Conservation (phyloP, 2,797 vertebrate genomes). For the Schizopygopsis malacanthus region DNA sequence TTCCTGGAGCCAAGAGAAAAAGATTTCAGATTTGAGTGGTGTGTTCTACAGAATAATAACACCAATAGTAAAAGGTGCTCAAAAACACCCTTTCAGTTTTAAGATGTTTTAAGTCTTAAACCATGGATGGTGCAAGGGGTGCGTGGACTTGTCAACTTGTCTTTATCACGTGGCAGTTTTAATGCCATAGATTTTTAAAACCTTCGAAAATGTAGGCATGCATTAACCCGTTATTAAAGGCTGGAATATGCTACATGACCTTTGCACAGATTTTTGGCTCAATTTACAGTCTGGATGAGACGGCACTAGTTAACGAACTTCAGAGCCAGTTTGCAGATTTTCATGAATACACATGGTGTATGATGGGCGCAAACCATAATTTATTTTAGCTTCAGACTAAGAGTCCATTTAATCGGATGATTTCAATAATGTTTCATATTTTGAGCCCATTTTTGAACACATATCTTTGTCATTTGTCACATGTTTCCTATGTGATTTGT, state of each 20-base stretch:
- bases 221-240: not conserved
- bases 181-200: not conserved
- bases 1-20: constrained; percentile 50
- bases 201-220: not conserved
- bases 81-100: not conserved
- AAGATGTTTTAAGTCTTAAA: not conserved
- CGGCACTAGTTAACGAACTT: not conserved
- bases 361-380: not conserved
- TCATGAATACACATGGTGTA: not conserved
- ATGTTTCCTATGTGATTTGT: not conserved
- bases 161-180: not conserved
- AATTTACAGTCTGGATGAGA: not conserved
- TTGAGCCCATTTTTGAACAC: not conserved
- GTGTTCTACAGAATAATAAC: not conserved
- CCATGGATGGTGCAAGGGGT: not conserved
- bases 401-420: too few species aligned
- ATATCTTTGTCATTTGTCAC: not conserved
- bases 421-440: not conserved
- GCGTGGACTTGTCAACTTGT: not conserved
- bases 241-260: not conserved
- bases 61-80: not conserved
- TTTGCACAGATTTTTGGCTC: not conserved
- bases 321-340: not conserved
- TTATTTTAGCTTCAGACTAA: too few species aligned
- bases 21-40: not conserved